phyloP scores from a whole-genome alignment of 2,888 invertebrate species.

The Zhuqinia jingwanae region DNA sequence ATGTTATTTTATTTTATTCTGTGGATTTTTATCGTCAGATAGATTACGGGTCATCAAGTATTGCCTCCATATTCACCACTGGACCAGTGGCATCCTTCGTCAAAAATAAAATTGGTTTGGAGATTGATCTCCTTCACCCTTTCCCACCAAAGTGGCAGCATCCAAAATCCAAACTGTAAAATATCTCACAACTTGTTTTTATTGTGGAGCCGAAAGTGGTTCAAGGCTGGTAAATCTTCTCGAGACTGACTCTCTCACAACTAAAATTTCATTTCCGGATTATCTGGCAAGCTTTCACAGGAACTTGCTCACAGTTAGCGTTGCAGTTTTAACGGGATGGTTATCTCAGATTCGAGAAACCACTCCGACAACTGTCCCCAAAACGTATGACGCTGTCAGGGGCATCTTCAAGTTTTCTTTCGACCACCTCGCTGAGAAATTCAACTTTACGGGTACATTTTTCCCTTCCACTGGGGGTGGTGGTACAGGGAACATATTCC shows the following conservation, averaged over 20 bases:
- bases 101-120: neutral
- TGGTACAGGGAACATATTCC: neutral
- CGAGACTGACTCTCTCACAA: neutral
- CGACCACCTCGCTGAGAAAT: neutral
- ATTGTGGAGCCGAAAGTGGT: neutral
- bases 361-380: too few species aligned
- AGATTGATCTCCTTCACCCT: neutral
- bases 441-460: slow-evolving; percentile 50
- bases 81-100: neutral
- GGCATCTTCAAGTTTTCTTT: slow-evolving; percentile 1
- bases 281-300: slow-evolving; percentile 6
- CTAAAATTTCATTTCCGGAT: neutral
- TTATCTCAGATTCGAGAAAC: neutral
- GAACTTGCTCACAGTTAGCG: neutral
- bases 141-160: neutral
- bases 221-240: neutral
- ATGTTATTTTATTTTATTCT: neutral
- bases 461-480: slow-evolving; percentile 50
- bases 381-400: neutral
- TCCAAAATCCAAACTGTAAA: neutral
- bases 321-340: neutral
- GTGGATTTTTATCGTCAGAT: neutral
- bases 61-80: neutral
- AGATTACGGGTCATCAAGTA: too few species aligned
- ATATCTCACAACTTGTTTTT: slow-evolving; percentile 14